These are phyloP conservation scores for Xylophagus ater DNA, from an alignment of 2,888 invertebrate genomes.

Conservation along the genomic window DNA sequence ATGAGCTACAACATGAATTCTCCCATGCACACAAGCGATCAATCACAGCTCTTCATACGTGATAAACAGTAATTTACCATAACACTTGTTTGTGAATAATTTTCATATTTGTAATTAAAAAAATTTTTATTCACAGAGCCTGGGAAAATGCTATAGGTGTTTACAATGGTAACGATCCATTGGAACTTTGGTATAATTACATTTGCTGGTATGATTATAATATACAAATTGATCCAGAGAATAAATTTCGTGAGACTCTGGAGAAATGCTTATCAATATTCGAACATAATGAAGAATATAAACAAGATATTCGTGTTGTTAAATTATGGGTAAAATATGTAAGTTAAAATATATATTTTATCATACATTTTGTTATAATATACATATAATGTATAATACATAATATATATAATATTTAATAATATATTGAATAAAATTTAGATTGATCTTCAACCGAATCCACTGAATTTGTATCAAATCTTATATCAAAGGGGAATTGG, in stretches of 20 bases:
- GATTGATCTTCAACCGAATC: conserved; percentile 68
- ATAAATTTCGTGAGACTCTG: conserved; percentile 77
- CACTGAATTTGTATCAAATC: conserved; percentile 69
- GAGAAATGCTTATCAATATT: conserved; percentile 74
- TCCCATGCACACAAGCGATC: conserved; percentile 6
- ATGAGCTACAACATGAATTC: conserved; percentile 4
- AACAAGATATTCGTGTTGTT: conserved; percentile 76
- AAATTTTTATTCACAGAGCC: conserved; percentile 56
- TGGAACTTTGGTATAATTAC: conserved; percentile 83
- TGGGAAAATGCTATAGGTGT: conserved; percentile 74
- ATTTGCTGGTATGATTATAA: conserved; percentile 89
- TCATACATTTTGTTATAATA: not conserved
- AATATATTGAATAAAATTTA: conserved; percentile 26
- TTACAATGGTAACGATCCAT: conserved; percentile 78
- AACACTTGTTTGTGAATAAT: too few species aligned
- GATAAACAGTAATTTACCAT: conserved; percentile 34
- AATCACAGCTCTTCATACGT: conserved; percentile 32
- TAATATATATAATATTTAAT: not conserved
- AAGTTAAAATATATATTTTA: conserved; percentile 35
- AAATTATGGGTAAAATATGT: conserved; percentile 90
- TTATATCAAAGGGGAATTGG: conserved; percentile 73
- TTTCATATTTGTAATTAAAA: not conserved
- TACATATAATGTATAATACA: not conserved
- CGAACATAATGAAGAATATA: conserved; percentile 69
- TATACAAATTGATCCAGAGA: conserved; percentile 60